Evolutionary conservation across 2,113 vertebrate species (phyloP).

Genomic region (Macaca nemestrina): DNA sequence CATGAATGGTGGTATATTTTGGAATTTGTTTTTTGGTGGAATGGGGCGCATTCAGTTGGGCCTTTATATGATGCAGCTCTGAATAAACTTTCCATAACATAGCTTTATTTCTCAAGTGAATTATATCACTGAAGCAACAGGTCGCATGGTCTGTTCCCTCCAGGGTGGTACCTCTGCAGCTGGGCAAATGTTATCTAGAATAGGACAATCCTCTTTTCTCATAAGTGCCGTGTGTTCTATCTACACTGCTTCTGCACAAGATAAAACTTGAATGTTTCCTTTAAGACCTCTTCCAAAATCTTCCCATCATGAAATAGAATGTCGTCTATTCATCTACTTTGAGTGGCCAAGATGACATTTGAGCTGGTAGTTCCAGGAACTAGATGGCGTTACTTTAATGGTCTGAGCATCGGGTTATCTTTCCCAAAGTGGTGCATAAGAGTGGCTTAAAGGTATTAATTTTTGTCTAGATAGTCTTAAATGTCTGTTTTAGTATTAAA

Average conservation of each 20-base stretch:
- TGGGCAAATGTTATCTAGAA: not conserved
- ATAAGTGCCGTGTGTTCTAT: not conserved
- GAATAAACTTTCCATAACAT: not conserved
- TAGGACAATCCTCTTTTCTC: not conserved
- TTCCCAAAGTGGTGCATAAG: not conserved
- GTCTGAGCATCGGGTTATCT: slow-evolving; percentile 30
- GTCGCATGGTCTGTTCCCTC: not conserved
- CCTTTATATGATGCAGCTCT: not conserved
- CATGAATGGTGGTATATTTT: not conserved
- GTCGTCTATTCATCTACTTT: slow-evolving; percentile 39
- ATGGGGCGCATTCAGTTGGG: not conserved
- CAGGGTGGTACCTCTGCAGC: not conserved
- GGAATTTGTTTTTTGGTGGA: slow-evolving; percentile 5
- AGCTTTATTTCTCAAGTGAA: not conserved
- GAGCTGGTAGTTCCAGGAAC: slow-evolving; percentile 10
- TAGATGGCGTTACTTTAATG: not conserved
- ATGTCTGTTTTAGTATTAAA: slow-evolving; percentile 38
- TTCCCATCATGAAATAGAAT: slow-evolving; percentile 30
- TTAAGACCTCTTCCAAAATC: slow-evolving; percentile 25
- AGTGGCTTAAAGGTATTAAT: not conserved
- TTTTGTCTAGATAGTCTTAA: slow-evolving; percentile 58
- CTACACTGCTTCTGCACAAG: not conserved
- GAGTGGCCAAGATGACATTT: slow-evolving; percentile 37
- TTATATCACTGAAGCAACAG: not conserved
- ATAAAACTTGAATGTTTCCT: slow-evolving; percentile 44